Base-by-base conservation (phyloP, 2,888 invertebrate genomes). In the Brenthis ino region DNA sequence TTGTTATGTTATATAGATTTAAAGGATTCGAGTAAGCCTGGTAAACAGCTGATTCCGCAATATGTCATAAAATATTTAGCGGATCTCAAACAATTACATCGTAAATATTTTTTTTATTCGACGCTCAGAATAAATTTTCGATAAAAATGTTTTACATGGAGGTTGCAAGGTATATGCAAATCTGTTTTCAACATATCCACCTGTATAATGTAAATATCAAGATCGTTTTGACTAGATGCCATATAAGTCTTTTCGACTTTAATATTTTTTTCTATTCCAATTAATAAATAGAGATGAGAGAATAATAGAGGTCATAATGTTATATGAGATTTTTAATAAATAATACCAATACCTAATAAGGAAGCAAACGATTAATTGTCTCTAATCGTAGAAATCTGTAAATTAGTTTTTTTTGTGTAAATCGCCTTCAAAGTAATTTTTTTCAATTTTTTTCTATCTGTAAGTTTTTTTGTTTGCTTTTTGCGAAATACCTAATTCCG, bases 181-280 rank as follows among this genome's bases (percentile, higher is more conserved):
- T 74, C 28, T 57, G 58, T 71, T 75, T 75, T 64, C 72, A 66
- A 74, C 74, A 73, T 67, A 69, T 63, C 60, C 71, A 53, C 33
- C 64, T 50, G 56, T 57, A 68, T 53, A 55, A 67, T 64, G 65
- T 65, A 72, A 73, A 68, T 75, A 75, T 72, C 74, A 72, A 75
- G 72, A 72, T 57, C 75, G 68, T 63, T 69, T 72, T 60, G 65
- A 66, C 72, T 47, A 61, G 67, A 33, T 69, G 14, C 72, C 72
- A 65, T 72, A 69, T 69, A 72, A 24, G 69, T 63, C 65, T 37
- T 55, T 37, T 60, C 58, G 55, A 65, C 57, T 57, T 65, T 67
- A 67, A 68, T 72, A 61, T 51, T 28, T 61, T 56, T 60, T 55
- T 58, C 70, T 72, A 51, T 65, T 37, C 57, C 43, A 68, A 63